These are phyloP conservation scores for Tinea semifulvella DNA, from an alignment of 2,888 invertebrate genomes.

Conservation along the genomic window DNA sequence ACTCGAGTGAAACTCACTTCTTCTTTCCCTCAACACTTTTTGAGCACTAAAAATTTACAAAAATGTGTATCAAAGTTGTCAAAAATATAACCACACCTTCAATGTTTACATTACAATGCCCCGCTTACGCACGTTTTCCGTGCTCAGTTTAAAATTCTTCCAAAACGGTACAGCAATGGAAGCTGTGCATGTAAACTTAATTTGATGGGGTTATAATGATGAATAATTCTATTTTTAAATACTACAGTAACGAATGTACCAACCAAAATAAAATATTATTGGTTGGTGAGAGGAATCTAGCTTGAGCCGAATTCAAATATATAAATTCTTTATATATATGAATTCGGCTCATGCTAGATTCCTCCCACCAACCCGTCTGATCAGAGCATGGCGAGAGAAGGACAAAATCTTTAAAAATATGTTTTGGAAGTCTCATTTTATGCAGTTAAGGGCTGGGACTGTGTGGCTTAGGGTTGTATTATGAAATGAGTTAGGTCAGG, in stretches of 20 bases:
- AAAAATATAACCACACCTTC: not conserved
- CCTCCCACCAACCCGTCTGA: too few species aligned
- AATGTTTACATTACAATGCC: not conserved
- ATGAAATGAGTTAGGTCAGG: too few species aligned
- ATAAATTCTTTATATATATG: too few species aligned
- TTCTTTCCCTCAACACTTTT: not conserved
- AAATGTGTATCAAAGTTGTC: not conserved
- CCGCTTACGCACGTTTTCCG: not conserved
- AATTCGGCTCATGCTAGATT: too few species aligned
- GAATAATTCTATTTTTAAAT: constrained; percentile 9
- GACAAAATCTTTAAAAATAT: too few species aligned
- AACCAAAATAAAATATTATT: too few species aligned
- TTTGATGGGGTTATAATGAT: constrained; percentile 7
- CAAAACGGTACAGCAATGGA: not conserved
- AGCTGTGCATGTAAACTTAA: constrained; percentile 6
- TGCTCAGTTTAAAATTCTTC: not conserved
- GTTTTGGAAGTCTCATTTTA: not conserved
- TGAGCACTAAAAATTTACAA: not conserved
- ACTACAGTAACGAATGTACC: not conserved
- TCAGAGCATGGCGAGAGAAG: too few species aligned
- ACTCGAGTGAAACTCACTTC: not conserved
- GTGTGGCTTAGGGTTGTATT: too few species aligned
- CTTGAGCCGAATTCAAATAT: too few species aligned
- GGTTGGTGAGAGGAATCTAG: too few species aligned
- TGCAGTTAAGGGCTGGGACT: too few species aligned